Evolutionary conservation across 2,888 invertebrate species (phyloP).

Genomic region (Colletes collaris): DNA sequence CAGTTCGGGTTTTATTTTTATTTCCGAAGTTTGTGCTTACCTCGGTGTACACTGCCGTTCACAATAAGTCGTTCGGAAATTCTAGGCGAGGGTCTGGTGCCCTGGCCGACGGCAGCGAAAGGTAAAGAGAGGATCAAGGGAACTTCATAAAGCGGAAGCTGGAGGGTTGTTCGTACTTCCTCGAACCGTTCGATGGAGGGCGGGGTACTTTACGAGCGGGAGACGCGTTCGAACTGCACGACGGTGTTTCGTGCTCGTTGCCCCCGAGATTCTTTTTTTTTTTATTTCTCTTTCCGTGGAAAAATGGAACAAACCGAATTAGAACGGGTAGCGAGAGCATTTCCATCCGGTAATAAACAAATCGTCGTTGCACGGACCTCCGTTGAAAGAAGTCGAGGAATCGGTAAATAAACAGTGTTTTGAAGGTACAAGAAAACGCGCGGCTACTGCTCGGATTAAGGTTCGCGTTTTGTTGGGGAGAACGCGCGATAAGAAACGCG

Average conservation of each 20-base stretch:
- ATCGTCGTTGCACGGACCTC: slow-evolving; percentile 10
- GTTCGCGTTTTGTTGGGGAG: slow-evolving; percentile 28
- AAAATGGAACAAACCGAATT: slow-evolving; percentile 18
- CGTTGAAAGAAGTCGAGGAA: background rate
- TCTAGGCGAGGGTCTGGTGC: slow-evolving; percentile 2
- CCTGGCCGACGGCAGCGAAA: background rate
- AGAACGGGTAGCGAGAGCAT: slow-evolving; percentile 17
- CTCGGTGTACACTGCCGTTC: background rate
- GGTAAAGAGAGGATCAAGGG: slow-evolving; percentile 17
- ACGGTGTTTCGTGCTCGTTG: background rate
- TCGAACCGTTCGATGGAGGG: slow-evolving; percentile 9
- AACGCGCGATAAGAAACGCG: background rate
- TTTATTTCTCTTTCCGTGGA: background rate
- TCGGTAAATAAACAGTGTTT: slow-evolving; percentile 21
- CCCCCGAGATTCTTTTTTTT: slow-evolving; percentile 4
- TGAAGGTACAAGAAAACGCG: slow-evolving; percentile 25
- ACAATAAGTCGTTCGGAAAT: slow-evolving; percentile 6
- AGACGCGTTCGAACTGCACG: slow-evolving; percentile 7
- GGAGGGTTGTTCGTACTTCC: slow-evolving; percentile 18
- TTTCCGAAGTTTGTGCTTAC: slow-evolving; percentile 13
- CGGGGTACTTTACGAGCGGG: slow-evolving; percentile 14
- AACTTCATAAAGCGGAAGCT: slow-evolving; percentile 27
- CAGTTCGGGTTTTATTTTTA: slow-evolving; percentile 19
- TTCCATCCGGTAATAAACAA: slow-evolving; percentile 41
- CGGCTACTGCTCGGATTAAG: slow-evolving; percentile 1